A percentile compares a stretch with the other conserved stretches of the same genome.
These are phyloP conservation scores for Pocillopora verrucosa DNA, from an alignment of 64 coral and sea anemone genomes.

Conservation along the genomic window DNA sequence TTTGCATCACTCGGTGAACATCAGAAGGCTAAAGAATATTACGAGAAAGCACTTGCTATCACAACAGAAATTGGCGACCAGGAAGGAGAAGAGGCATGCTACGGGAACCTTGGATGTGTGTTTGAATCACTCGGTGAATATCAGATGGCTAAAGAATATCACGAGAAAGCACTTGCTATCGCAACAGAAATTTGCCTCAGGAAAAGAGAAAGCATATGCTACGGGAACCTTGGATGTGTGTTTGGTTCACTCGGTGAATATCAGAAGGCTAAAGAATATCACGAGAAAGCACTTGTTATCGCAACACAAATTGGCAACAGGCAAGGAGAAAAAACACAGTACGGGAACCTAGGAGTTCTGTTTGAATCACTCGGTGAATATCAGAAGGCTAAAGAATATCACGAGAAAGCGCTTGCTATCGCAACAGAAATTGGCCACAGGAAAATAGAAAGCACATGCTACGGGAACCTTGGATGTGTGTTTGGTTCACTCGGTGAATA, in stretches of 20 bases:
- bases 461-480: background rate
- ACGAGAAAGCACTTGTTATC: background rate
- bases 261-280: background rate
- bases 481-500: background rate
- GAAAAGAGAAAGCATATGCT: background rate
- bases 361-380: too few species aligned
- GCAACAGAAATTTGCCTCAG: background rate
- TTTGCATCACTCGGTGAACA: background rate
- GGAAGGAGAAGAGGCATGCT: background rate
- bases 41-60: background rate
- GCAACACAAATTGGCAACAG: too few species aligned
- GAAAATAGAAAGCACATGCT: background rate
- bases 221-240: background rate
- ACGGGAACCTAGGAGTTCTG: too few species aligned
- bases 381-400: too few species aligned
- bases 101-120: background rate
- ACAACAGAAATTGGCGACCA: background rate
- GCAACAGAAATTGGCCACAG: background rate
- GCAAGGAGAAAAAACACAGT: too few species aligned
- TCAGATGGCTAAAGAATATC: background rate
- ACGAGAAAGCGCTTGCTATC: too few species aligned
- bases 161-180: background rate
- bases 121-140: background rate
- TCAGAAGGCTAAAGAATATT: background rate
- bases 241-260: background rate